A percentile compares a stretch with the other conserved stretches of the same genome.
These are phyloP conservation scores for Daubentonia madagascariensis DNA, from an alignment of 2,113 vertebrate species.

Conservation along the genomic window DNA sequence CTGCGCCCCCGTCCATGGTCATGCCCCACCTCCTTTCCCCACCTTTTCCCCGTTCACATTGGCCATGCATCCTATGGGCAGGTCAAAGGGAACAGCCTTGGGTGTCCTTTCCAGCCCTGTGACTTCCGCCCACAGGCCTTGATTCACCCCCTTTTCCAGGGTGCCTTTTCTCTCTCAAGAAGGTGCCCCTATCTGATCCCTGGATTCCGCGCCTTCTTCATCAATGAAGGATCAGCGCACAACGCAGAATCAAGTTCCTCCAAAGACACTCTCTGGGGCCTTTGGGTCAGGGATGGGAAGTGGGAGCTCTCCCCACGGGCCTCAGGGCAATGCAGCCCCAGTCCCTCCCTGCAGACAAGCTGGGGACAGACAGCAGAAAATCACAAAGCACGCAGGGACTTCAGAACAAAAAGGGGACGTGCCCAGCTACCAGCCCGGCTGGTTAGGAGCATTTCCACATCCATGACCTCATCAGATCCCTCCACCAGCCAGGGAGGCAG, in stretches of 20 bases:
- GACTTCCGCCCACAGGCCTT: neutral
- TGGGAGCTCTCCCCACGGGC: neutral
- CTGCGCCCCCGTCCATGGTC: rapidly evolving
- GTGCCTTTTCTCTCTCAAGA: neutral
- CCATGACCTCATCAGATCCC: neutral
- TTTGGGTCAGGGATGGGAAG: rapidly evolving
- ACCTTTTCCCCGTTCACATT: rapidly evolving
- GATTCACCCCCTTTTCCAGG: neutral
- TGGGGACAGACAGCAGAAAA: neutral
- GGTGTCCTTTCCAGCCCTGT: rapidly evolving
- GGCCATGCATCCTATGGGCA: rapidly evolving
- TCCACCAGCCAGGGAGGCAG: neutral
- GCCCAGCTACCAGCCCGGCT: neutral
- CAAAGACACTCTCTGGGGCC: neutral
- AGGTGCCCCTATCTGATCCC: rapidly evolving
- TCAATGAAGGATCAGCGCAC: rapidly evolving
- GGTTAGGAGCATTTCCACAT: rapidly evolving
- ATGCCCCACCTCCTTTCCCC: neutral
- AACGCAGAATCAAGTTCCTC: rapidly evolving
- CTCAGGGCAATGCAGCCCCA: neutral
- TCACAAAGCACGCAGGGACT: rapidly evolving
- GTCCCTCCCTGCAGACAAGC: neutral
- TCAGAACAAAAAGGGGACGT: neutral
- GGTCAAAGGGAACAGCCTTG: rapidly evolving
- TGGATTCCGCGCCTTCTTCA: no score